Evolutionary conservation across 2,888 invertebrate genomes (phyloP), one percentile per base, ranked within the genome.

Genomic region (Homarus gammarus): DNA sequence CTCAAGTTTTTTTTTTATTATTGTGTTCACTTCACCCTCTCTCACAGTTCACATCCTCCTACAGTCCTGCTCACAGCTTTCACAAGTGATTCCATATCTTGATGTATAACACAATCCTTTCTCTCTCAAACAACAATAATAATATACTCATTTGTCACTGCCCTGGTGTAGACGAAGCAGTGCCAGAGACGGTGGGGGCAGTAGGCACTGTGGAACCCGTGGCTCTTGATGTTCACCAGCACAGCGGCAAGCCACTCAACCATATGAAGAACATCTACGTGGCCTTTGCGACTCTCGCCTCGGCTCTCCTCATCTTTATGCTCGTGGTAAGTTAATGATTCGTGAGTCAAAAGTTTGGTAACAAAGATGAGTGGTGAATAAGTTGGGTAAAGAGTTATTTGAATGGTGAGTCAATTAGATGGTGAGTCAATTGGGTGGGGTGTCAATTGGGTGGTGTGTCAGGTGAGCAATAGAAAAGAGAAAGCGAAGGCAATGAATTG

Each of bases 241-340:
- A 93, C 36, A 93, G 92, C 72, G 90, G 93, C 73, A 92, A 92
- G 70, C 95, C 95, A 93, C 95, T 96, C 93, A 95, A 96, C 93
- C 95, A 96, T 70, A 94, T 96, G 91, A 96, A 96, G 94, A 97
- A 96, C 94, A 96, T 97, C 93, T 97, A 96, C 94, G 96, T 97
- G 93, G 96, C 96, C 15, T 96, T 96, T 40, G 96, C 96, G 83
- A 96, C 96, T 12, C 95, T 97, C 91, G 96, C 96, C 64, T 96
- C 96, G 73, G 96, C 96, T 84, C 95, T 97, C 90, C 95, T 96
- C 91, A 96, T 97, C 93, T 96, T 97, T 83, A 95, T 96, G 79
- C 95, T 96, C 92, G 96, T 96, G 94, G 96, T 97, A 93, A 95
- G 95, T 94, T n/a, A n/a, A n/a, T n/a, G n/a, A n/a, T n/a, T n/a